These are phyloP conservation scores for Aricia artaxerxes DNA, from an alignment of 2,888 invertebrate genomes.

Conservation along the genomic window DNA sequence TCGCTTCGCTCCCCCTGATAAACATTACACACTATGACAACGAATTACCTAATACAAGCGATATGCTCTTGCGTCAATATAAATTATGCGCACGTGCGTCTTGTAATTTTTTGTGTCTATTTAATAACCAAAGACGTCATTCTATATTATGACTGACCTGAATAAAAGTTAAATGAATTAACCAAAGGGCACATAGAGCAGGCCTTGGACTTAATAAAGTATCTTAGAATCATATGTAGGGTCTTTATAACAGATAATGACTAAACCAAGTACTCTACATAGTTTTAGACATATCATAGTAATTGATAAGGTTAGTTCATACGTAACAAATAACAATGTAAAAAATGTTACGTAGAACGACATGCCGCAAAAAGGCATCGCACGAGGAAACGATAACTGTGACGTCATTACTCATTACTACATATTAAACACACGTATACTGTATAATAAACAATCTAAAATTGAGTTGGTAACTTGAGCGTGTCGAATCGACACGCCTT, in stretches of 20 bases:
- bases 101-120: slow-evolving; percentile 27
- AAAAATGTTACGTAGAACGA: not conserved
- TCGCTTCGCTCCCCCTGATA: not conserved
- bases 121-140: slow-evolving; percentile 32
- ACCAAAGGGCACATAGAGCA: not conserved
- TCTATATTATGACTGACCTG: slow-evolving; percentile 25
- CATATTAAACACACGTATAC: not conserved
- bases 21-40: not conserved
- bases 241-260: not conserved
- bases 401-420: not conserved
- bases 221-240: not conserved
- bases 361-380: not conserved
- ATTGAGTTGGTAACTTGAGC: not conserved
- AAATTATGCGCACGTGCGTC: slow-evolving; percentile 29
- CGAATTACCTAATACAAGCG: slow-evolving; percentile 23
- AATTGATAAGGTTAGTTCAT: not conserved
- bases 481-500: not conserved
- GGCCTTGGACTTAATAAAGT: slow-evolving; percentile 15
- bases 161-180: slow-evolving; percentile 21
- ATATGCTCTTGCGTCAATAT: slow-evolving; percentile 32
- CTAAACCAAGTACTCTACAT: not conserved
- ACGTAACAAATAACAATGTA: not conserved
- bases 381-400: not conserved
- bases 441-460: not conserved
- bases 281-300: not conserved